phyloP scores from a whole-genome alignment of 1,140 invertebrate genomes.

The Temnothorax longispinosus region DNA sequence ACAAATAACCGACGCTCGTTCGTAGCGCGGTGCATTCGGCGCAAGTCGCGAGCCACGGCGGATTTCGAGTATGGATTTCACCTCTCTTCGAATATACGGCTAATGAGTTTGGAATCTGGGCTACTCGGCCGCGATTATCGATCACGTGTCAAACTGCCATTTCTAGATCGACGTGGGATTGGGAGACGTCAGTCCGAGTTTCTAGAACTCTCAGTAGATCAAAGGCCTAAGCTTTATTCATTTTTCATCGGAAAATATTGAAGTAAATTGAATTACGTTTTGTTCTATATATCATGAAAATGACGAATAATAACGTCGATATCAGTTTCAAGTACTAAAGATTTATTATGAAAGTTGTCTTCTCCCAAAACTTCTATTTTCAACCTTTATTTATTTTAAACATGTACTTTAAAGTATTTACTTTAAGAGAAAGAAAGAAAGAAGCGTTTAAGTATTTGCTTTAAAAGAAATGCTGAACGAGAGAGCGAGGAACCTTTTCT shows the following conservation, averaged over 20 bases:
- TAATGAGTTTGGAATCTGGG: constrained; percentile 56
- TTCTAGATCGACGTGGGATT: constrained; percentile 40
- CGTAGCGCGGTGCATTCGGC: constrained; percentile 21
- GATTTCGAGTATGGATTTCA: constrained; percentile 39
- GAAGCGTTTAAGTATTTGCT: neutral
- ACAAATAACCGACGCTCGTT: constrained; percentile 50
- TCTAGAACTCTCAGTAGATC: neutral
- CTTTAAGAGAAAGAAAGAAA: neutral
- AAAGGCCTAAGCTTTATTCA: neutral
- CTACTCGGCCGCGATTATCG: constrained; percentile 55
- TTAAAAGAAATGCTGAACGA: neutral
- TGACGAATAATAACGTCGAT: neutral
- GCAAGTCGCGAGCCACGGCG: constrained; percentile 23
- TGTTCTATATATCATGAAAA: neutral
- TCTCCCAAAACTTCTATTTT: too few species aligned
- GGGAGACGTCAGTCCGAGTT: neutral
- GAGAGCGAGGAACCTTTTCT: neutral
- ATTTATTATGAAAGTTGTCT: neutral
- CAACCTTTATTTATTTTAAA: neutral
- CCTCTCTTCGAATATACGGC: constrained; percentile 17
- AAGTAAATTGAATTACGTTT: neutral
- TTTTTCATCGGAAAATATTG: neutral
- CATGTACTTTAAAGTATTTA: neutral
- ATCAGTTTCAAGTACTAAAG: neutral
- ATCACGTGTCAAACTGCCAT: constrained; percentile 57